Evolutionary conservation across 37 sponge, comb jelly and placozoan genomes (phyloP).

Genomic region (Crambe crambe): DNA sequence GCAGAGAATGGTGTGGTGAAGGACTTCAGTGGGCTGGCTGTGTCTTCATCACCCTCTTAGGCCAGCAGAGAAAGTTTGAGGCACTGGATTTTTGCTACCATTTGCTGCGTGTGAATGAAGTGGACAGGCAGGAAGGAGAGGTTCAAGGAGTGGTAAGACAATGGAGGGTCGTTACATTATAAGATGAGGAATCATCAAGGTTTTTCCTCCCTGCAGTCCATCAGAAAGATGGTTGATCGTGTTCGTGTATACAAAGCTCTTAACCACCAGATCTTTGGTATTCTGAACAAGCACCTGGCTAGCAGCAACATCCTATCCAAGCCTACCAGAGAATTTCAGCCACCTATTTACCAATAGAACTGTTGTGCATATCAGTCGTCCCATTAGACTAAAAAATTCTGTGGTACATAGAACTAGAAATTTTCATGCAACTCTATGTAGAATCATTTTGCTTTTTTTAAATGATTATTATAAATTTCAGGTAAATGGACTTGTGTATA

Average conservation of each 20-base stretch:
- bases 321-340: slow-evolving; percentile 85
- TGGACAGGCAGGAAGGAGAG: slow-evolving; percentile 73
- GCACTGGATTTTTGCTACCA: slow-evolving; percentile 98
- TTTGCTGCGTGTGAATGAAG: slow-evolving; percentile 82
- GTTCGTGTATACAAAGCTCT: slow-evolving; percentile 70
- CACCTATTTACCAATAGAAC: slow-evolving; percentile 81
- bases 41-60: slow-evolving; percentile 82
- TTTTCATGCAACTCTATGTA: background rate
- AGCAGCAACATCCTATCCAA: slow-evolving; percentile 55
- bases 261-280: slow-evolving; percentile 86
- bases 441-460: background rate
- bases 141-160: slow-evolving; percentile 85
- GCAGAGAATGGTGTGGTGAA: slow-evolving; percentile 95
- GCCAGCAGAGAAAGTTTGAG: slow-evolving; percentile 91
- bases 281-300: slow-evolving; percentile 87
- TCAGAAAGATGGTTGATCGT: slow-evolving; percentile 85
- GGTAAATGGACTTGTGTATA: too few relatives aligned
- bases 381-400: background rate
- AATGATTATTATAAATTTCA: too few relatives aligned
- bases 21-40: slow-evolving; percentile 98
- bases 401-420: background rate
- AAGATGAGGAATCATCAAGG: too few relatives aligned
- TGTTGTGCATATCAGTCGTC: background rate
- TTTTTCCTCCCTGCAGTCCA: slow-evolving; percentile 26
- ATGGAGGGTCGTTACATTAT: too few relatives aligned